Conservation (phyloP, 2,113 vertebrate species). For the Leptobrachium leishanense region DNA sequence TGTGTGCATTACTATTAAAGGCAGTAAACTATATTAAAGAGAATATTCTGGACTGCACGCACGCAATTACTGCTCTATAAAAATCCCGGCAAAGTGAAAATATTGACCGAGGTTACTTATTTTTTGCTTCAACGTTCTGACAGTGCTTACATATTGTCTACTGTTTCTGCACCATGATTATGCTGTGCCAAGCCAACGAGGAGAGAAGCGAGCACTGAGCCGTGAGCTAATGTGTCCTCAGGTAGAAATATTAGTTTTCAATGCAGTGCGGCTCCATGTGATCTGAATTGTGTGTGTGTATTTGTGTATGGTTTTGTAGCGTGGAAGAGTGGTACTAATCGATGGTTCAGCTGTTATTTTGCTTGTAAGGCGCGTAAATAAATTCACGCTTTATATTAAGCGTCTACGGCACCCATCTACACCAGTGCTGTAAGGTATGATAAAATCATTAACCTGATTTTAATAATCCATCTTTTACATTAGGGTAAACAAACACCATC, state of each 20-base stretch:
- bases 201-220: background rate
- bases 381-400: too few relatives aligned
- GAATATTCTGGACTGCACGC: background rate
- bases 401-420: too few relatives aligned
- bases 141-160: background rate
- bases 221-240: background rate
- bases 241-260: conserved; percentile 31
- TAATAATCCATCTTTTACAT: background rate
- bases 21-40: background rate
- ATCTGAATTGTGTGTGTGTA: background rate
- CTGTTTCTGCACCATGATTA: conserved; percentile 26
- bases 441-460: conserved; percentile 18
- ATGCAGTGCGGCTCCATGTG: background rate
- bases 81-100: conserved; percentile 4
- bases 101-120: background rate
- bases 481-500: conserved; percentile 9
- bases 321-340: background rate
- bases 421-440: too few relatives aligned
- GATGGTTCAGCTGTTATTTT: background rate
- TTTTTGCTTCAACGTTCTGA: background rate
- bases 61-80: background rate
- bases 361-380: background rate
- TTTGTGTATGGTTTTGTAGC: background rate
- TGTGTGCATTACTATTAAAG: too few relatives aligned
- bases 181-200: conserved; percentile 1